Percentiles rank a stretch among this genome's conserved stretches.
Evolutionary conservation across 92 coral and sea anemone species (phyloP).

Genomic region (Chrysogorgia sp.): DNA sequence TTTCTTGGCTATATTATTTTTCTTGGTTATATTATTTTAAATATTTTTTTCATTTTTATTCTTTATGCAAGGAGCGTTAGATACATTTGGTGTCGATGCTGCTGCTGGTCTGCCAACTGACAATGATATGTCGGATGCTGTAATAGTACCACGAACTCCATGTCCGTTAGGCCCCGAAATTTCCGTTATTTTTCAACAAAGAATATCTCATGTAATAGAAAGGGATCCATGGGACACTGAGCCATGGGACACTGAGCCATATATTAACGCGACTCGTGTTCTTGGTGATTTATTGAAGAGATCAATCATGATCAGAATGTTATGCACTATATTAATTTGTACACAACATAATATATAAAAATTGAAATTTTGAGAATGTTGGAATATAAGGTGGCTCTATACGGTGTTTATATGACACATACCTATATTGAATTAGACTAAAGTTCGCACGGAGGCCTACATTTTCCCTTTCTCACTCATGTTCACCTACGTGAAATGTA

Average conservation of each 20-base stretch:
- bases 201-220: constrained; percentile 29
- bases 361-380: too few relatives aligned
- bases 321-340: too few relatives aligned
- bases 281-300: not conserved
- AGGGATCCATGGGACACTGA: constrained; percentile 20
- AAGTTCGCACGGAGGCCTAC: too few relatives aligned
- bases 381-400: too few relatives aligned
- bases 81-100: constrained; percentile 29
- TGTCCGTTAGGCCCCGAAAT: constrained; percentile 20
- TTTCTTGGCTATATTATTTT: not conserved
- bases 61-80: constrained; percentile 21
- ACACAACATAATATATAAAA: too few relatives aligned
- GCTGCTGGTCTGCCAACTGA: constrained; percentile 45
- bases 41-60: not conserved
- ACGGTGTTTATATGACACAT: too few relatives aligned
- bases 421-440: too few relatives aligned
- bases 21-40: constrained; percentile 3
- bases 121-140: constrained; percentile 13
- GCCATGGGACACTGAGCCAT: constrained; percentile 57
- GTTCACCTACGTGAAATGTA: too few relatives aligned
- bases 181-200: constrained; percentile 24
- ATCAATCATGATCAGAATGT: too few relatives aligned
- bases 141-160: constrained; percentile 14
- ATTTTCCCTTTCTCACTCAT: too few relatives aligned
- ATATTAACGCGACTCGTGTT: constrained; percentile 37